Percentiles rank a stretch among this genome's conserved stretches.
Conservation (phyloP, 1,140 invertebrate genomes). For the Diabrotica virgifera region DNA sequence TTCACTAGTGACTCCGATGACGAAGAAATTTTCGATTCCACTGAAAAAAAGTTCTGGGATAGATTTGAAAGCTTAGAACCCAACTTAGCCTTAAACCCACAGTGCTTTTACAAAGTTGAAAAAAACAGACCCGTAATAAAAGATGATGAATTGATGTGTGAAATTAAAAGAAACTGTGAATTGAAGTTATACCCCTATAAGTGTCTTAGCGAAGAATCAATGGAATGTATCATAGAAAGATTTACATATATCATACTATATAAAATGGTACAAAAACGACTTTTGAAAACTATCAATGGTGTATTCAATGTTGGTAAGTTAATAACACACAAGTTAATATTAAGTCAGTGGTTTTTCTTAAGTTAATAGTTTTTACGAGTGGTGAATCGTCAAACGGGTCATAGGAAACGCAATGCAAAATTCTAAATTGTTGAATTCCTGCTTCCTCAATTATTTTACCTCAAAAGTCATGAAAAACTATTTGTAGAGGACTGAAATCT, state of each 20-base stretch:
- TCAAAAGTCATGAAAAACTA: too few species aligned
- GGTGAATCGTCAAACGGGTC: too few species aligned
- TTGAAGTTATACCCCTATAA: slow-evolving; percentile 85
- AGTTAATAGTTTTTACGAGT: too few species aligned
- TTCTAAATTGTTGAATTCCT: too few species aligned
- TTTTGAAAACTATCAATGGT: slow-evolving; percentile 77
- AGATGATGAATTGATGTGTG: slow-evolving; percentile 83
- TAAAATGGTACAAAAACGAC: slow-evolving; percentile 77
- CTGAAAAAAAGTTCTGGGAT: slow-evolving; percentile 59
- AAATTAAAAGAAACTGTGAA: slow-evolving; percentile 81
- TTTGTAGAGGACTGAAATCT: too few species aligned
- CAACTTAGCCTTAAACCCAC: slow-evolving; percentile 67
- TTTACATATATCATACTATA: slow-evolving; percentile 76
- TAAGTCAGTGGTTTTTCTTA: background rate
- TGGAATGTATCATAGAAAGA: slow-evolving; percentile 79
- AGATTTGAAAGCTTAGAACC: slow-evolving; percentile 49
- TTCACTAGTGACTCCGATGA: slow-evolving; percentile 57
- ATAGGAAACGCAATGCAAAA: too few species aligned
- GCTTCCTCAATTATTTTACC: too few species aligned
- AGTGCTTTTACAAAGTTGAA: slow-evolving; percentile 71
- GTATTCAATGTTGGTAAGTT: slow-evolving; percentile 68
- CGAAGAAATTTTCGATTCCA: slow-evolving; percentile 55
- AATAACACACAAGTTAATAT: too few species aligned
- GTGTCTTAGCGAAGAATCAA: slow-evolving; percentile 80
- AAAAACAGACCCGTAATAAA: slow-evolving; percentile 87